phyloP scores from a whole-genome alignment of 2,888 invertebrate genomes.

The Agapetus fuscipes region DNA sequence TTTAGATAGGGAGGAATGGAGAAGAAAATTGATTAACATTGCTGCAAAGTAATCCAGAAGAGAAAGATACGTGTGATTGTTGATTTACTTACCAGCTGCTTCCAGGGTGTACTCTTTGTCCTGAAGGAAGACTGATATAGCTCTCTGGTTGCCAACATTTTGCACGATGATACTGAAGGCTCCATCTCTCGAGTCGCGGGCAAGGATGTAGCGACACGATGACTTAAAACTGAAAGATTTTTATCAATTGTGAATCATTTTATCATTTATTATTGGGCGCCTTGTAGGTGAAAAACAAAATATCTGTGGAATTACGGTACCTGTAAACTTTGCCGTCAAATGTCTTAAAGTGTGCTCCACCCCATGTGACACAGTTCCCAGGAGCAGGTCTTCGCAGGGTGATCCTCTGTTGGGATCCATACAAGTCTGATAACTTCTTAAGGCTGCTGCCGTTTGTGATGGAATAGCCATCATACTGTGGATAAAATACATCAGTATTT shows the following conservation, averaged over 20 bases:
- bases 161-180: slow-evolving; percentile 58
- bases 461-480: background rate
- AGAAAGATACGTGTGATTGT: too few species aligned
- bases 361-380: slow-evolving; percentile 72
- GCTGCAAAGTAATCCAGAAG: too few species aligned
- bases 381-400: slow-evolving; percentile 42
- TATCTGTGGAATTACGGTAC: slow-evolving; percentile 29
- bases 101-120: slow-evolving; percentile 56
- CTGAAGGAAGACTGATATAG: slow-evolving; percentile 57
- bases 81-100: slow-evolving; percentile 35
- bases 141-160: slow-evolving; percentile 38
- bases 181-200: slow-evolving; percentile 59
- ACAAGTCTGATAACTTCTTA: background rate
- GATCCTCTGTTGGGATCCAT: background rate
- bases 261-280: too few species aligned
- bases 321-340: slow-evolving; percentile 74
- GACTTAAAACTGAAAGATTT: slow-evolving; percentile 57
- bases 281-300: too few species aligned
- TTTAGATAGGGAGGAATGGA: too few species aligned
- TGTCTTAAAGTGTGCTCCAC: slow-evolving; percentile 70
- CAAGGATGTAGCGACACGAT: slow-evolving; percentile 64
- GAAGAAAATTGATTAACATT: too few species aligned
- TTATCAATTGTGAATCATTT: too few species aligned
- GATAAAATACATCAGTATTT: background rate
- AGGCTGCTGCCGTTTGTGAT: background rate